phyloP scores from a whole-genome alignment of 2,888 invertebrate species.

The Nephrocerus scutellatus region DNA sequence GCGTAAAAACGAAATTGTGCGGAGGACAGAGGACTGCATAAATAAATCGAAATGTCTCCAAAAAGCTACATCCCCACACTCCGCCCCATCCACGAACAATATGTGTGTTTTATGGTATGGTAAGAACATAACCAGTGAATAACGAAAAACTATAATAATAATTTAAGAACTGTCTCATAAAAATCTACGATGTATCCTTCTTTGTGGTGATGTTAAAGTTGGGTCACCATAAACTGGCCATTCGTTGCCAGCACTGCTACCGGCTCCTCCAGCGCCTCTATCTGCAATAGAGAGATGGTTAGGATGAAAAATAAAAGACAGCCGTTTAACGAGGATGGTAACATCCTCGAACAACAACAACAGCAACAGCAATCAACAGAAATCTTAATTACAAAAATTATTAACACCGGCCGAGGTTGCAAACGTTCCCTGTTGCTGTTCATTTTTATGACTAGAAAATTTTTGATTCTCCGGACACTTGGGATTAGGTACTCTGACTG shows the following conservation, averaged over 20 bases:
- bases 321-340: too few relatives aligned
- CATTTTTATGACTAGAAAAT: constrained; percentile 19
- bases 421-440: constrained; percentile 19
- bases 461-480: constrained; percentile 3
- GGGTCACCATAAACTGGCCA: constrained; percentile 40
- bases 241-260: constrained; percentile 32
- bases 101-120: too few relatives aligned
- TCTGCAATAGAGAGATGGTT: constrained; percentile 8
- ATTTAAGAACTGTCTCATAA: constrained; percentile 23
- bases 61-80: too few relatives aligned
- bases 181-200: constrained; percentile 35
- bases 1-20: too few relatives aligned
- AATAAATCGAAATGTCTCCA: too few relatives aligned
- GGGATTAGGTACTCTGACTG: background rate
- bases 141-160: constrained; percentile 11
- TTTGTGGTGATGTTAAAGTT: constrained; percentile 34
- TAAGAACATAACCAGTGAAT: constrained; percentile 24
- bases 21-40: too few relatives aligned
- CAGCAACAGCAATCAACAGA: constrained; percentile 6
- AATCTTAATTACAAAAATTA: too few relatives aligned
- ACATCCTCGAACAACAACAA: too few relatives aligned
- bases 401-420: too few relatives aligned
- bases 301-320: background rate
- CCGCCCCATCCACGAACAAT: too few relatives aligned
- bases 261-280: constrained; percentile 25